These are phyloP conservation scores for Temnothorax curvispinosus DNA, from an alignment of 1,140 invertebrate species.

Conservation along the genomic window DNA sequence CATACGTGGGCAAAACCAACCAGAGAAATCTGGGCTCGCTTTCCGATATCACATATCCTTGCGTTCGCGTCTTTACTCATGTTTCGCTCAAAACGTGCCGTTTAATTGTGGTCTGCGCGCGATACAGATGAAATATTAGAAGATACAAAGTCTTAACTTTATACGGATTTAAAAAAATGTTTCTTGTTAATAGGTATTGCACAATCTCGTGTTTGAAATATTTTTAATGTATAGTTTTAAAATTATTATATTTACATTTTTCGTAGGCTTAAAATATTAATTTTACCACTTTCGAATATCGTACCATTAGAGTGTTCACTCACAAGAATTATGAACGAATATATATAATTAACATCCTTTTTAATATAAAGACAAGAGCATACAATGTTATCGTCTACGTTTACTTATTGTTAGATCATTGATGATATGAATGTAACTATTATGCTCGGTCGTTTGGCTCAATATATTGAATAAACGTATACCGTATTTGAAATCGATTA, in stretches of 20 bases:
- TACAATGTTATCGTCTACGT: neutral
- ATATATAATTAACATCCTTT: neutral
- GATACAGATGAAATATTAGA: neutral
- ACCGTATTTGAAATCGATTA: conserved; percentile 52
- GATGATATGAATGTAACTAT: conserved; percentile 15
- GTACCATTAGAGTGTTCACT: neutral
- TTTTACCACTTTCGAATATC: neutral
- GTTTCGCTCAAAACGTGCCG: neutral
- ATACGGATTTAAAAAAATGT: neutral
- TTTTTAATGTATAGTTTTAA: neutral
- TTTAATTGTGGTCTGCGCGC: neutral
- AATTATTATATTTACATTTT: neutral
- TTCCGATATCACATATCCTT: conserved; percentile 13
- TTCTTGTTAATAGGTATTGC: neutral
- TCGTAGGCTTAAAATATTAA: neutral
- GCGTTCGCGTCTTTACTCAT: conserved; percentile 7
- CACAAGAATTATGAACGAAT: neutral
- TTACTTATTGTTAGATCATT: neutral
- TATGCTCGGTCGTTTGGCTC: neutral
- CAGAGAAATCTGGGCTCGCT: conserved; percentile 25
- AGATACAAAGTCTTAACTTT: neutral
- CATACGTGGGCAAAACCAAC: neutral
- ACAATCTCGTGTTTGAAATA: neutral
- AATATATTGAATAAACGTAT: conserved; percentile 39
- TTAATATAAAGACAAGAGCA: neutral